A percentile compares a stretch with the other conserved stretches of the same genome.
Evolutionary conservation across 1,140 invertebrate species (phyloP).

Genomic region (Amyelois transitella): DNA sequence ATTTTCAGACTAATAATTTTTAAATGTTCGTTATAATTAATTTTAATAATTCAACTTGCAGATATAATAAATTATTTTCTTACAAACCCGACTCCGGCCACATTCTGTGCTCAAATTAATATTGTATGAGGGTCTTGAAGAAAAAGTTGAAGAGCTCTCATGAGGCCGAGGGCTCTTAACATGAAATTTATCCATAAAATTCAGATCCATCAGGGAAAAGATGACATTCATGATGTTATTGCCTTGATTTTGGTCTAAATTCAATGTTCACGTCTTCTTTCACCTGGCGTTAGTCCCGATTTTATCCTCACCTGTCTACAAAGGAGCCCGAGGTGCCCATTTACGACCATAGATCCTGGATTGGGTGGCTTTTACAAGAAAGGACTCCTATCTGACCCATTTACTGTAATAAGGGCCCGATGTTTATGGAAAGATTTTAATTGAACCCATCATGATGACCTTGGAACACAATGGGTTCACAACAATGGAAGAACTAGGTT

Average conservation of each 20-base stretch:
- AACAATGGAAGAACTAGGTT: not conserved
- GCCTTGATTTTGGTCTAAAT: not conserved
- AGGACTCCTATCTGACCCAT: no score
- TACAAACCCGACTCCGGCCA: not conserved
- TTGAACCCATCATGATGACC: not conserved
- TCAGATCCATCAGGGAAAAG: not conserved
- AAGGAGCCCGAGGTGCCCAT: no score
- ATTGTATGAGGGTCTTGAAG: slow-evolving; percentile 1
- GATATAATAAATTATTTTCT: not conserved
- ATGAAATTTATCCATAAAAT: slow-evolving; percentile 17
- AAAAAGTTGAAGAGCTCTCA: slow-evolving; percentile 5
- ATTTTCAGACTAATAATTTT: no score
- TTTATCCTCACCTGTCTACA: no score
- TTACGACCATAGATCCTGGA: no score
- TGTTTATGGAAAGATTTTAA: not conserved
- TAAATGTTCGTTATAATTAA: no score
- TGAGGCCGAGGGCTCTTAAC: slow-evolving; percentile 4
- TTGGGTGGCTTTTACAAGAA: no score
- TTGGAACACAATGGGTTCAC: not conserved
- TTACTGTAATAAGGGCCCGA: no score
- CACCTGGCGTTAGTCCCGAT: no score
- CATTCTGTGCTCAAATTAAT: slow-evolving; percentile 12
- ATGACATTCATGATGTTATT: not conserved
- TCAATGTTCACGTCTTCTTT: not conserved
- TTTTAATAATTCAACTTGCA: no score